These are phyloP conservation scores for Heliocidaris erythrogramma DNA, from an alignment of 35 echinoderm and acorn worm genomes.

Conservation along the genomic window DNA sequence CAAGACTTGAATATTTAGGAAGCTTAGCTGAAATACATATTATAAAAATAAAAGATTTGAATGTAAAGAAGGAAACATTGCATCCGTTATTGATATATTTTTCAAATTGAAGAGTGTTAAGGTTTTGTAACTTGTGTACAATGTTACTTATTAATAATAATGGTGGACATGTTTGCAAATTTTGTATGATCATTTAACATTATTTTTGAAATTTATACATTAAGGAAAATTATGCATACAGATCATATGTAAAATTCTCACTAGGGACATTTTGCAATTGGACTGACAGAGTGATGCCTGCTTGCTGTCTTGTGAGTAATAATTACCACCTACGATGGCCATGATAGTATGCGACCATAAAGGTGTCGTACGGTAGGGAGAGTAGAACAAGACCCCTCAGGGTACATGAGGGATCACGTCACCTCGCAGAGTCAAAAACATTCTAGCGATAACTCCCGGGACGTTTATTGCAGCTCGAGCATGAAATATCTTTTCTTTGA, in stretches of 20 bases:
- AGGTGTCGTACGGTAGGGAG: background rate
- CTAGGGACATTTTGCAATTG: background rate
- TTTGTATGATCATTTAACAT: no score
- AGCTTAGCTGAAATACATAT: no score
- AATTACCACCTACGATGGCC: background rate
- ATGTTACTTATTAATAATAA: no score
- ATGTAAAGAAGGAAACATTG: no score
- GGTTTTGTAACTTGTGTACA: no score
- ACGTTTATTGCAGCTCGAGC: constrained; percentile 24
- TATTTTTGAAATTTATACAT: background rate
- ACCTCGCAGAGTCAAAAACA: constrained; percentile 25
- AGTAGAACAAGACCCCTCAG: background rate
- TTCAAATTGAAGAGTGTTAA: no score
- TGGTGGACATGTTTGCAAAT: no score
- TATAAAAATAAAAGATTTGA: no score
- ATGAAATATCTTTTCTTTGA: constrained; percentile 28
- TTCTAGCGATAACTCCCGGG: constrained; percentile 20
- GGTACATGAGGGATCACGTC: background rate
- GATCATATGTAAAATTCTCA: background rate
- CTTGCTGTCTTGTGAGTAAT: constrained; percentile 10
- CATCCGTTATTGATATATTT: no score
- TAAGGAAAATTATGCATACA: background rate
- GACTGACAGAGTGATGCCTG: background rate
- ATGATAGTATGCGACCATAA: background rate
- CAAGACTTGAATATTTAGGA: no score